Percentiles rank a stretch among this genome's conserved stretches.
phyloP scores from a whole-genome alignment of 2,113 vertebrate species.

The Nothobranchius kuhntae region DNA sequence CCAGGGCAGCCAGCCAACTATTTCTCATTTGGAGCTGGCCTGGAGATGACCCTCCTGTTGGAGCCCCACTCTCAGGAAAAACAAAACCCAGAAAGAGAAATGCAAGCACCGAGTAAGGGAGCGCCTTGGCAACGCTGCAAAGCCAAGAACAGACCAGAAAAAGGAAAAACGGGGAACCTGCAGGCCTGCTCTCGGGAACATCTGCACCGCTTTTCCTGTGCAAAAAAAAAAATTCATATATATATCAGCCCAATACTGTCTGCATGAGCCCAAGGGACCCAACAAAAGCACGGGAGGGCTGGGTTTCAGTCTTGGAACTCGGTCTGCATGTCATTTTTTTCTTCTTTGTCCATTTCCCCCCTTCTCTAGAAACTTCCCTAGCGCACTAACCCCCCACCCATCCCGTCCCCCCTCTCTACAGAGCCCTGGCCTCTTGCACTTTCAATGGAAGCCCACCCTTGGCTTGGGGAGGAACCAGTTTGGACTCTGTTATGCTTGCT shows the following conservation, averaged over 20 bases:
- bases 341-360: conserved; percentile 66
- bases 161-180: conserved; percentile 75
- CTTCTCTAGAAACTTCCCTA: conserved; percentile 72
- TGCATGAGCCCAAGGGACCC: conserved; percentile 67
- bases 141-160: conserved; percentile 63
- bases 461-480: conserved; percentile 60
- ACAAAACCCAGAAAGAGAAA: conserved; percentile 62
- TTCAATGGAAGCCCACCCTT: conserved; percentile 69
- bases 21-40: conserved; percentile 83
- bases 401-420: conserved; percentile 39
- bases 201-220: conserved; percentile 77
- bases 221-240: conserved; percentile 45
- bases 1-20: conserved; percentile 78
- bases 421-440: conserved; percentile 63
- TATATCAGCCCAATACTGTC: conserved; percentile 71
- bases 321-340: conserved; percentile 66
- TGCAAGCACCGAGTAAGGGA: conserved; percentile 68
- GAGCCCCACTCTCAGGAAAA: conserved; percentile 73
- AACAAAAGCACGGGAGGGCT: conserved; percentile 71
- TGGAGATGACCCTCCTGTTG: conserved; percentile 80
- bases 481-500: conserved; percentile 68
- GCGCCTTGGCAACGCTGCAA: conserved; percentile 73
- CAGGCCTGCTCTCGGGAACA: conserved; percentile 73
- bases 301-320: conserved; percentile 68
- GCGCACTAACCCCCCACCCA: conserved; percentile 27